Evolutionary conservation across 1,140 invertebrate genomes (phyloP), one percentile per base, ranked within the genome.

Genomic region (Drosophila miranda): DNA sequence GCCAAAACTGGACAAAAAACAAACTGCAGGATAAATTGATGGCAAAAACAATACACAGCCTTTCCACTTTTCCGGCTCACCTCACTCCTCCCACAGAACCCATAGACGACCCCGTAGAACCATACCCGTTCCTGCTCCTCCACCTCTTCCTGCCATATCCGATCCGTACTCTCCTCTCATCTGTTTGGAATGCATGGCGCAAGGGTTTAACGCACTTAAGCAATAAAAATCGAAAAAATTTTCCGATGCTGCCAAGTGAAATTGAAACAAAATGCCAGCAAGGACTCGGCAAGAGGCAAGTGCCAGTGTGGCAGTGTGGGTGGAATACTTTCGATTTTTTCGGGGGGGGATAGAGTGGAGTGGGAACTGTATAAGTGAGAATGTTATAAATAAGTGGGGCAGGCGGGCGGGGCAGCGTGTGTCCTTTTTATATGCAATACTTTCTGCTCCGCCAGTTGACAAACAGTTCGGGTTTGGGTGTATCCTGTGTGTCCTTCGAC

Each of bases 191-290:
- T 83, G 78, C 78, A 67, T 55, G 81, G 81, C 77, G 82, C 83
- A 82, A 86, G 82, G 83, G 82, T 78, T 87, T 87, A 87, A 87
- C 82, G 82, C 82, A 87, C 82, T 87, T 87, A 88, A 87, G 82
- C 82, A 87, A 88, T 87, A 87, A 87, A 87, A 87, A 82, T 87
- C 83, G 82, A 87, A 87, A 87, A 82, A 87, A 87, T 87, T 87
- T 81, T 86, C 34, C 82, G 74, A 71, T 67, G 82, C 70, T 88
- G 83, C 74, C 81, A 87, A 86, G 82, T 87, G 82, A 86, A 86
- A 86, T 86, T 86, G 81, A 87, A 86, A 86, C 81, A 87, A 83
- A 83, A 83, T 84, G 69, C 71, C 66, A 78, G 49, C 75, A 64
- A 46, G 46, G 48, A 55, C 13, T 38, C 23, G 23, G 23, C 23